A percentile compares a stretch with the other conserved stretches of the same genome.
phyloP scores from a whole-genome alignment of 2,888 invertebrate genomes.

The Archaeoteleia sp. region DNA sequence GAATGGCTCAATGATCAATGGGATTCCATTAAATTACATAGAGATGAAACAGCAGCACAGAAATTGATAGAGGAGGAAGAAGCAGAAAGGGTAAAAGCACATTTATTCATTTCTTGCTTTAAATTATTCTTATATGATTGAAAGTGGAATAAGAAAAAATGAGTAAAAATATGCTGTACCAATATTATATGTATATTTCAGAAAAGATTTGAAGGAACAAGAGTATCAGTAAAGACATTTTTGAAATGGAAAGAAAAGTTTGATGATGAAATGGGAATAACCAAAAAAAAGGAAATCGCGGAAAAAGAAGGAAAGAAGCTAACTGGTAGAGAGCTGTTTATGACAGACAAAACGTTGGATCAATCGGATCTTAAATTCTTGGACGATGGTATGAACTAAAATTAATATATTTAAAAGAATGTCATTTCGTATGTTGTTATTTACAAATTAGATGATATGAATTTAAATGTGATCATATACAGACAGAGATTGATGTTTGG shows the following conservation, averaged over 20 bases:
- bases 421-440: too few relatives aligned
- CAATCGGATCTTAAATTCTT: conserved; percentile 98
- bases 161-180: conserved; percentile 15
- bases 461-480: too few relatives aligned
- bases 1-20: conserved; percentile 93
- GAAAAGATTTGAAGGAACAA: conserved; percentile 96
- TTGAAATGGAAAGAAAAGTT: conserved; percentile 95
- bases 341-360: conserved; percentile 93
- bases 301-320: conserved; percentile 87
- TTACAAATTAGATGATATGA: too few relatives aligned
- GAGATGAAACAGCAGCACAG: conserved; percentile 82
- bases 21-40: conserved; percentile 84
- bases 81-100: conserved; percentile 85
- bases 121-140: background rate
- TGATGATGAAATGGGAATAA: conserved; percentile 90
- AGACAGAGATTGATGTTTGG: too few relatives aligned
- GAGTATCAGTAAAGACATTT: conserved; percentile 96
- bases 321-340: conserved; percentile 95
- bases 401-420: background rate
- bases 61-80: conserved; percentile 87
- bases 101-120: background rate
- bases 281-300: conserved; percentile 82
- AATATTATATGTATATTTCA: conserved; percentile 74
- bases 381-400: conserved; percentile 87
- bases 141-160: conserved; percentile 4